These are phyloP conservation scores for Rhinichthys klamathensis DNA, from an alignment of 2,113 vertebrate species.

Conservation along the genomic window DNA sequence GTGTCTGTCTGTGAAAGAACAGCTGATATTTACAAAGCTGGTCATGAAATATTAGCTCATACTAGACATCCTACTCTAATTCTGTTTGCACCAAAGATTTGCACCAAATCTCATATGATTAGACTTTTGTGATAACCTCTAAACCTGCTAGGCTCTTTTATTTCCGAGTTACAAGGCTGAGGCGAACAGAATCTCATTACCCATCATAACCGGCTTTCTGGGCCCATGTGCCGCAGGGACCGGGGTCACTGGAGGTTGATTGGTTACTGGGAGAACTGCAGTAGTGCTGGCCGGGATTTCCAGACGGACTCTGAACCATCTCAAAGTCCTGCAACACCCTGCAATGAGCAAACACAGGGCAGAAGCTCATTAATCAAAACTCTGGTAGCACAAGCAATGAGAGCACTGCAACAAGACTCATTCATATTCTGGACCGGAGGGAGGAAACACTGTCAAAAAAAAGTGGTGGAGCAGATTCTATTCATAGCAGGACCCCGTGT, in stretches of 20 bases:
- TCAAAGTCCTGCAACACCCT: constrained; percentile 53
- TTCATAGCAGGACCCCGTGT: constrained; percentile 28
- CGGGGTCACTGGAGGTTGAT: constrained; percentile 87
- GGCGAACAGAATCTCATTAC: constrained; percentile 63
- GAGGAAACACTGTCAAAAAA: constrained; percentile 39
- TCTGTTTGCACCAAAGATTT: constrained; percentile 9
- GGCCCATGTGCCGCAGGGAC: constrained; percentile 82
- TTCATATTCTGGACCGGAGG: constrained; percentile 34
- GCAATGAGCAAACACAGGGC: constrained; percentile 12
- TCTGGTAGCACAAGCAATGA: constrained; percentile 25
- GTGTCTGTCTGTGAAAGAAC: neutral
- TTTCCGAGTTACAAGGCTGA: neutral
- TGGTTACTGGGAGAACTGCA: constrained; percentile 90
- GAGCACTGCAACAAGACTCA: constrained; percentile 27
- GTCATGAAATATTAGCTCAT: constrained; percentile 7
- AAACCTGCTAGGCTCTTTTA: neutral
- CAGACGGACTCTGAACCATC: constrained; percentile 30
- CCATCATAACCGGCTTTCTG: constrained; percentile 83
- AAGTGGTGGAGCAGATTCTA: constrained; percentile 15
- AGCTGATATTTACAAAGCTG: neutral
- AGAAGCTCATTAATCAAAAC: constrained; percentile 37
- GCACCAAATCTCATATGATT: neutral
- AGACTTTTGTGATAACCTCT: neutral
- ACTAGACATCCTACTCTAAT: neutral
- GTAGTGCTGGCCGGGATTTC: constrained; percentile 70